A percentile compares a stretch with the other conserved stretches of the same genome.
These are phyloP conservation scores for Halcyon malimbica DNA, from an alignment of 2,113 vertebrate genomes.

Conservation along the genomic window DNA sequence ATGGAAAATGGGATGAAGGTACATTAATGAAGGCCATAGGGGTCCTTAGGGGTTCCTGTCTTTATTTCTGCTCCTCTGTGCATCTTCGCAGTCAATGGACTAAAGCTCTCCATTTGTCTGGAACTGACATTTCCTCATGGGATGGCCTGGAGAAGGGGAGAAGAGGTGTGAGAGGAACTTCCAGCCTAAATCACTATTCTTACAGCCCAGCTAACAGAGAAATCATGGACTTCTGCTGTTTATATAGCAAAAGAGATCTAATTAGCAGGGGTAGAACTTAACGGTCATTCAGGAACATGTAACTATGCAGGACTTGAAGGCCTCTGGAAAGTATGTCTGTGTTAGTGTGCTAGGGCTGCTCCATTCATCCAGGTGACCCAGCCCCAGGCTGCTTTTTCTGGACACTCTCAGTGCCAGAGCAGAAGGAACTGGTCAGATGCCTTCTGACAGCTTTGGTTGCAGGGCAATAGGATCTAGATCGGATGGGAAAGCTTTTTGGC, in stretches of 20 bases:
- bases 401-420: not conserved
- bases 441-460: not conserved
- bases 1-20: not conserved
- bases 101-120: not conserved
- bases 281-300: not conserved
- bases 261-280: not conserved
- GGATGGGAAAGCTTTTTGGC: not conserved
- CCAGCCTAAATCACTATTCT: not conserved
- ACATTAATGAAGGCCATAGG: not conserved
- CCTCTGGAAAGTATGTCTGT: not conserved
- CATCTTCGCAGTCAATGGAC: not conserved
- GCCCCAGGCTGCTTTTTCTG: not conserved
- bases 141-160: not conserved
- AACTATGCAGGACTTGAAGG: not conserved
- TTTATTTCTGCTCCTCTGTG: not conserved
- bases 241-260: not conserved
- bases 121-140: not conserved
- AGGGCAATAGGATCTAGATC: not conserved
- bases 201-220: not conserved
- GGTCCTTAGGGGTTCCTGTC: not conserved
- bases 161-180: not conserved
- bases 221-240: not conserved
- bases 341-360: not conserved
- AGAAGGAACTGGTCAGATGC: not conserved
- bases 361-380: not conserved